phyloP scores from a whole-genome alignment of 2,113 vertebrate species.

The Chaetura pelagica region DNA sequence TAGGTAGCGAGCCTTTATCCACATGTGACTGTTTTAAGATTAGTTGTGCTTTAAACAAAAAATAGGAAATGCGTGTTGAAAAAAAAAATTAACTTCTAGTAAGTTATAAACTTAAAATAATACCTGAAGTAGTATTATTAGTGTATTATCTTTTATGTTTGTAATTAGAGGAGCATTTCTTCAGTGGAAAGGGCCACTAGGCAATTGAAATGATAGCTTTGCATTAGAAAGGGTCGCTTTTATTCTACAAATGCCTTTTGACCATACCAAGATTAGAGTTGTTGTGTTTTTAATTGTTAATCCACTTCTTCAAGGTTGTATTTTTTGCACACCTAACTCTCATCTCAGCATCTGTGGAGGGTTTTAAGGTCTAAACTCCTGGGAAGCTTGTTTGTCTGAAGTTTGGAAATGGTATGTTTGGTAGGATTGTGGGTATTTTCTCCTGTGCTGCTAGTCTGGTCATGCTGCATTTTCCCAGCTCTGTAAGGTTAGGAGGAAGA shows the following conservation, averaged over 20 bases:
- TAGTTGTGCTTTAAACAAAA: background rate
- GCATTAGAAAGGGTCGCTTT: background rate
- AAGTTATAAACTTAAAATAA: background rate
- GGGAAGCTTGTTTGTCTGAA: background rate
- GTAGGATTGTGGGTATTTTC: background rate
- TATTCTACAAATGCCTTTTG: background rate
- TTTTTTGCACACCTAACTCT: background rate
- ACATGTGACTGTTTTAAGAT: background rate
- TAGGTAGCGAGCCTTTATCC: background rate
- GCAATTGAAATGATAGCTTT: background rate
- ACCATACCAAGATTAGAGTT: background rate
- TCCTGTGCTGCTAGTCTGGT: background rate
- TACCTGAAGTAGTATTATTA: background rate
- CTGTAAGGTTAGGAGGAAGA: background rate
- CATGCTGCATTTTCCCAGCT: background rate
- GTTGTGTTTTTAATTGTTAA: background rate
- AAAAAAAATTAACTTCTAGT: background rate
- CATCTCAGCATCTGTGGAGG: background rate
- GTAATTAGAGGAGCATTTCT: background rate
- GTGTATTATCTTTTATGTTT: background rate
- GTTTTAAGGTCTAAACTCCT: background rate
- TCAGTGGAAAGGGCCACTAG: background rate
- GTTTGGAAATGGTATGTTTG: background rate
- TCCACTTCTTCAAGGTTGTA: background rate
- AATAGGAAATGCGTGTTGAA: background rate